Evolutionary conservation across 2,797 vertebrate species (phyloP).

Genomic region (Manis pentadactyla): DNA sequence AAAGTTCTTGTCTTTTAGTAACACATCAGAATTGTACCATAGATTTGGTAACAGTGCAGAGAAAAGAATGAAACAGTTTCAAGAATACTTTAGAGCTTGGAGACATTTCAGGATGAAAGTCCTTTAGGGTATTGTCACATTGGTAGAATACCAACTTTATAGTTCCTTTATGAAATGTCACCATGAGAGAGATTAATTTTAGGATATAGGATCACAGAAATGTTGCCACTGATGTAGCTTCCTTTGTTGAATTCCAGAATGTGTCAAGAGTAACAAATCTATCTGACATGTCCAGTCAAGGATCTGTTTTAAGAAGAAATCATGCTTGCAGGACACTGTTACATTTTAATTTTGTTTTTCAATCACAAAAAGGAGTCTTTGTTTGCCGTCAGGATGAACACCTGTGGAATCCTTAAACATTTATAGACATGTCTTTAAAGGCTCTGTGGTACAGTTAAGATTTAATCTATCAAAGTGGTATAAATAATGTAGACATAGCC

Average conservation of each 20-base stretch:
- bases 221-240: conserved; percentile 46
- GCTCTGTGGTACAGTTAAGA: conserved; percentile 84
- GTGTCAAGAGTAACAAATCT: conserved; percentile 80
- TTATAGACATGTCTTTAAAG: conserved; percentile 87
- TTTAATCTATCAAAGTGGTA: conserved; percentile 88
- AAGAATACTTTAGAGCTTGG: conserved; percentile 30
- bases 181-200: conserved; percentile 72
- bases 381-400: conserved; percentile 85
- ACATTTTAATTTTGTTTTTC: conserved; percentile 82
- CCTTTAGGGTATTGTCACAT: conserved; percentile 46
- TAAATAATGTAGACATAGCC: conserved; percentile 88
- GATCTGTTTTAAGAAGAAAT: conserved; percentile 78
- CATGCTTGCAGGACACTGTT: conserved; percentile 79
- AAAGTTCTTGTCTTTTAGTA: conserved; percentile 57
- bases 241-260: conserved; percentile 75
- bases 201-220: conserved; percentile 65
- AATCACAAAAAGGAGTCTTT: conserved; percentile 84
- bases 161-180: conserved; percentile 60
- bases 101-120: conserved; percentile 56
- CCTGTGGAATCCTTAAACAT: conserved; percentile 88
- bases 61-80: conserved; percentile 34
- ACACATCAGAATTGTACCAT: conserved; percentile 49
- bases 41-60: neutral
- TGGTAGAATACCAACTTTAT: conserved; percentile 41
- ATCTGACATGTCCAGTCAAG: conserved; percentile 84